These are phyloP conservation scores for Pithecia hirsuta DNA, from an alignment of 2,797 vertebrate genomes.

Conservation along the genomic window DNA sequence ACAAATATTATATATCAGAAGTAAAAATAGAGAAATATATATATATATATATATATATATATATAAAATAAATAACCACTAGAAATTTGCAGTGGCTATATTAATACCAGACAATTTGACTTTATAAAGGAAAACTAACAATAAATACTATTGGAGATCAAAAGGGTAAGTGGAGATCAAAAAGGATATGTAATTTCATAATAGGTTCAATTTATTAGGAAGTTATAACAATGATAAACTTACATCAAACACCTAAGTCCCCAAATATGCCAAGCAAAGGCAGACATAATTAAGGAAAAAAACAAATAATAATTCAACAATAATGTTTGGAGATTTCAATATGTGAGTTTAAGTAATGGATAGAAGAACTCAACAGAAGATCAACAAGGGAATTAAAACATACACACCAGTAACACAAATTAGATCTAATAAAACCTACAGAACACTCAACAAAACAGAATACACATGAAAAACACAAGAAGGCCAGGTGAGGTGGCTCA, in stretches of 20 bases:
- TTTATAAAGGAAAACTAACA: background rate
- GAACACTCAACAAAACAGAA: background rate
- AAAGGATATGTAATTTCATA: background rate
- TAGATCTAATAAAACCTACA: background rate
- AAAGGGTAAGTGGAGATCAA: background rate
- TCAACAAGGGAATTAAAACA: background rate
- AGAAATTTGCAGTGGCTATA: background rate
- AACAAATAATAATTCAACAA: background rate
- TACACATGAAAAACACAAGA: too few species aligned
- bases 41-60: too few species aligned
- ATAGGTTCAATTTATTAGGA: background rate
- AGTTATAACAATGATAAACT: background rate
- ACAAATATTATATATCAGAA: background rate
- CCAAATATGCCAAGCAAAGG: background rate
- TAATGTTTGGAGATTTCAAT: background rate
- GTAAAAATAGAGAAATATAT: background rate
- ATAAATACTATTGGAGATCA: too few species aligned
- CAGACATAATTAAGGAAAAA: background rate
- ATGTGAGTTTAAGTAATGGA: background rate
- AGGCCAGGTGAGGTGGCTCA: too few species aligned
- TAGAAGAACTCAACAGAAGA: background rate
- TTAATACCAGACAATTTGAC: background rate
- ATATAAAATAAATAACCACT: background rate
- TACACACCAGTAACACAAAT: background rate
- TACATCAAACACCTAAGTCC: background rate